Conservation (phyloP, 2,113 vertebrate genomes). For the Gadus chalcogrammus region DNA sequence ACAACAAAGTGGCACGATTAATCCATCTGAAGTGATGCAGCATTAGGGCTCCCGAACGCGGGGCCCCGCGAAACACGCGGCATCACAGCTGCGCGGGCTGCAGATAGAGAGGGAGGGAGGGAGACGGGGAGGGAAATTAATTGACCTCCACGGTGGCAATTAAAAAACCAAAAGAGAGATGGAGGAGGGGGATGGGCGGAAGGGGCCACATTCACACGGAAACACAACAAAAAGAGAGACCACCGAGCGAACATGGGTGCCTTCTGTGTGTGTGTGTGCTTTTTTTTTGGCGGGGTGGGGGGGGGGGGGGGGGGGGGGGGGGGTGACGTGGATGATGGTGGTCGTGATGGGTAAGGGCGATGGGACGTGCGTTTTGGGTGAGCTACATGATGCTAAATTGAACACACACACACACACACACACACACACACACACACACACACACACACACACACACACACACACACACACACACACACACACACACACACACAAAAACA, state of each 20-base stretch:
- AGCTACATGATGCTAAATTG: too few relatives aligned
- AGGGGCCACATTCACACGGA: too few relatives aligned
- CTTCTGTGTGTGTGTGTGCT: too few relatives aligned
- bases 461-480: not conserved
- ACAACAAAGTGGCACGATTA: constrained; percentile 74
- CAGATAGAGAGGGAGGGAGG: constrained; percentile 66
- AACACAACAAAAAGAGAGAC: constrained; percentile 56
- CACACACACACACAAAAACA: not conserved
- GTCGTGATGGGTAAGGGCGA: too few relatives aligned
- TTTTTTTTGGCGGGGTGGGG: not conserved
- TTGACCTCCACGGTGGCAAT: constrained; percentile 76
- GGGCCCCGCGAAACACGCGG: constrained; percentile 60
- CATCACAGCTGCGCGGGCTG: constrained; percentile 65
- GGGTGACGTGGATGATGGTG: too few relatives aligned
- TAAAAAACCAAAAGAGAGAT: constrained; percentile 49
- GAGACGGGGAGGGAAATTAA: constrained; percentile 68
- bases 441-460: not conserved
- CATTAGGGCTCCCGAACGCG: constrained; percentile 73
- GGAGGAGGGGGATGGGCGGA: constrained; percentile 48
- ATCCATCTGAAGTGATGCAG: constrained; percentile 74
- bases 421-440: not conserved
- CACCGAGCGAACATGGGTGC: too few relatives aligned
- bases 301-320: not conserved
- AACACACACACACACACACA: too few relatives aligned
- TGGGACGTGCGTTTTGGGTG: not conserved